Conservation (phyloP, 1,140 invertebrate species). For the Procambarus virginalis region DNA sequence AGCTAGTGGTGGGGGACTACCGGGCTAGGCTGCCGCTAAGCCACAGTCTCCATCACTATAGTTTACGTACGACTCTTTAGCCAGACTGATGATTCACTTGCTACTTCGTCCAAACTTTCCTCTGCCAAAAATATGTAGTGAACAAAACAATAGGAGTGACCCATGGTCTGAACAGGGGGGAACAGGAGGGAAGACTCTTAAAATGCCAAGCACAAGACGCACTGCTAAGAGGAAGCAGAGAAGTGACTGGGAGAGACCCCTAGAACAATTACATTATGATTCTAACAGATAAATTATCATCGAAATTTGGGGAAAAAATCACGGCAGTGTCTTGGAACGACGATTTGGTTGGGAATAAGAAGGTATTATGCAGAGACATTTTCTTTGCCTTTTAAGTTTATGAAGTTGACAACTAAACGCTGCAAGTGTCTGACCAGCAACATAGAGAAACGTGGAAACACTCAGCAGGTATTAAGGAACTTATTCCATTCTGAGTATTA, state of each 20-base stretch:
- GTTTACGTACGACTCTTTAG: constrained; percentile 52
- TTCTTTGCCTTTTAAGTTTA: background rate
- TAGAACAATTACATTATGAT: too few relatives aligned
- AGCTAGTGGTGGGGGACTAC: background rate
- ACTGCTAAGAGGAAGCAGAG: too few relatives aligned
- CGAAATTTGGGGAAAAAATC: too few relatives aligned
- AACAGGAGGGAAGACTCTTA: too few relatives aligned
- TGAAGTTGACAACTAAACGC: too few relatives aligned
- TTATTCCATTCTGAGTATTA: background rate
- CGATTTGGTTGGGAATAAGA: background rate
- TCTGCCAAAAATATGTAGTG: constrained; percentile 36
- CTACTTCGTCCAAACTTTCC: constrained; percentile 48
- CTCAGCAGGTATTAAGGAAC: background rate
- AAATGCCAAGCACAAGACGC: too few relatives aligned
- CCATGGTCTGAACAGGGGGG: too few relatives aligned
- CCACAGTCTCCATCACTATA: background rate
- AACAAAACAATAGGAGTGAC: background rate
- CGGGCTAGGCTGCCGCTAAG: background rate
- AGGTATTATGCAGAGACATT: background rate
- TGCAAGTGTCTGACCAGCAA: background rate
- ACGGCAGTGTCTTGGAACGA: background rate
- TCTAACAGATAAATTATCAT: too few relatives aligned
- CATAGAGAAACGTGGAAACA: background rate
- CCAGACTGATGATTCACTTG: constrained; percentile 29
- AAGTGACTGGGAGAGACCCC: too few relatives aligned